Evolutionary conservation across 1,140 invertebrate genomes (phyloP).

Genomic region (Aphaenogaster ashmeadi): DNA sequence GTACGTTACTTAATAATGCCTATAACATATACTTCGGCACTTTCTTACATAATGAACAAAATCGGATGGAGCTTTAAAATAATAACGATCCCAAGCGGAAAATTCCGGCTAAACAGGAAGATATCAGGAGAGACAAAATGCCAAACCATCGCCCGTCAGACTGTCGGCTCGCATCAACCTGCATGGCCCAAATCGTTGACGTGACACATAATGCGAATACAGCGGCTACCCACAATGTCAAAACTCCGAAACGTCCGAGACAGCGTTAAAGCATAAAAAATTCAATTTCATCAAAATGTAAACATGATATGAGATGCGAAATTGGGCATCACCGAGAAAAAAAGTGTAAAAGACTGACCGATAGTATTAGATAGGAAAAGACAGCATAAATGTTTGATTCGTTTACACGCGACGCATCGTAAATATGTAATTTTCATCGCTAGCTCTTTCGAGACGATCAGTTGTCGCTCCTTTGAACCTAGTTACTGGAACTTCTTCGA

Average conservation of each 20-base stretch:
- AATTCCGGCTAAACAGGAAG: background rate
- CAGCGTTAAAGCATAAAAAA: slow-evolving; percentile 15
- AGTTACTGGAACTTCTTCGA: background rate
- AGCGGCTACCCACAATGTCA: slow-evolving; percentile 66
- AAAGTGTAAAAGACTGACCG: background rate
- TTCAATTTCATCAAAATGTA: slow-evolving; percentile 24
- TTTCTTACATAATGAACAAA: background rate
- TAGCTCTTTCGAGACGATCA: background rate
- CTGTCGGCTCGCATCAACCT: slow-evolving; percentile 43
- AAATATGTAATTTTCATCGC: slow-evolving; percentile 30
- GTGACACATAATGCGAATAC: slow-evolving; percentile 66
- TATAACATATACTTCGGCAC: background rate
- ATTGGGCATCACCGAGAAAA: background rate
- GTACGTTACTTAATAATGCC: too few relatives aligned
- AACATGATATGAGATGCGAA: background rate
- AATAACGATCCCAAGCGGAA: slow-evolving; percentile 8
- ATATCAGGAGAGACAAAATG: slow-evolving; percentile 56
- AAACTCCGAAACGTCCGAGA: slow-evolving; percentile 64
- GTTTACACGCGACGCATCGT: background rate
- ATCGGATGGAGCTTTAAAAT: background rate
- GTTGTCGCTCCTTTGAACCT: background rate
- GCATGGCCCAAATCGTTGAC: slow-evolving; percentile 25
- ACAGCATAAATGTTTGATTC: background rate
- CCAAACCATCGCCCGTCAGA: slow-evolving; percentile 66
- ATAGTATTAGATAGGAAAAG: background rate